These are phyloP conservation scores for Bacillus rossius DNA, from an alignment of 1,140 invertebrate species.

Conservation along the genomic window DNA sequence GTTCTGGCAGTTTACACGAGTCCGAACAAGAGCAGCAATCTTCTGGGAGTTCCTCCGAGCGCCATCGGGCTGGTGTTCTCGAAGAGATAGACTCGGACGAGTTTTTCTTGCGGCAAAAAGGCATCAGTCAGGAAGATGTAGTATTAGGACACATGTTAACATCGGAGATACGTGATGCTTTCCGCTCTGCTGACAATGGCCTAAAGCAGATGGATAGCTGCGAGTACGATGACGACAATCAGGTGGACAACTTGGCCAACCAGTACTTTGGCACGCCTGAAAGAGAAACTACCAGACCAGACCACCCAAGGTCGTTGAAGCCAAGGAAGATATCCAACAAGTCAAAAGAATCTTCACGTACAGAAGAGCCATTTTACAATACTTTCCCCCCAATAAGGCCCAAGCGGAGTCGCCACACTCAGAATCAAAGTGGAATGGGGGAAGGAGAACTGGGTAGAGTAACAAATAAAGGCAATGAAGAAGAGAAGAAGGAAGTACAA, in stretches of 20 bases:
- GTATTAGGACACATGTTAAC: slow-evolving; percentile 67
- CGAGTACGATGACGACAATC: slow-evolving; percentile 31
- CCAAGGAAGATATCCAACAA: slow-evolving; percentile 27
- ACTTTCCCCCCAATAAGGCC: slow-evolving; percentile 39
- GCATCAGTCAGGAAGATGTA: slow-evolving; percentile 75
- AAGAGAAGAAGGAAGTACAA: not conserved
- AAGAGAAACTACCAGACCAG: slow-evolving; percentile 22
- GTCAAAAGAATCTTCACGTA: slow-evolving; percentile 24
- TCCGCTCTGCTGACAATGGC: slow-evolving; percentile 57
- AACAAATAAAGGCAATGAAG: no score
- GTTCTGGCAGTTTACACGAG: slow-evolving; percentile 21
- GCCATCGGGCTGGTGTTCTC: slow-evolving; percentile 54
- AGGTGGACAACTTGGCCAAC: slow-evolving; percentile 27
- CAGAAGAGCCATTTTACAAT: slow-evolving; percentile 27
- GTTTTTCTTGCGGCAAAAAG: slow-evolving; percentile 73
- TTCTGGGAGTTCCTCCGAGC: slow-evolving; percentile 45
- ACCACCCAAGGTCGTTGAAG: slow-evolving; percentile 30
- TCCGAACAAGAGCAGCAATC: slow-evolving; percentile 44
- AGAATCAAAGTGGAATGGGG: slow-evolving; percentile 7
- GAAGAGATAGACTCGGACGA: slow-evolving; percentile 83
- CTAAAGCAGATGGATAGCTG: slow-evolving; percentile 50
- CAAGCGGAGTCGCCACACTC: slow-evolving; percentile 14
- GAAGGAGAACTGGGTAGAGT: slow-evolving; percentile 14
- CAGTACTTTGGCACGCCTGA: slow-evolving; percentile 21
- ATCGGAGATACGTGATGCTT: slow-evolving; percentile 71